Conservation (phyloP, 2,888 invertebrate species). For the Chloromyia formosa region DNA sequence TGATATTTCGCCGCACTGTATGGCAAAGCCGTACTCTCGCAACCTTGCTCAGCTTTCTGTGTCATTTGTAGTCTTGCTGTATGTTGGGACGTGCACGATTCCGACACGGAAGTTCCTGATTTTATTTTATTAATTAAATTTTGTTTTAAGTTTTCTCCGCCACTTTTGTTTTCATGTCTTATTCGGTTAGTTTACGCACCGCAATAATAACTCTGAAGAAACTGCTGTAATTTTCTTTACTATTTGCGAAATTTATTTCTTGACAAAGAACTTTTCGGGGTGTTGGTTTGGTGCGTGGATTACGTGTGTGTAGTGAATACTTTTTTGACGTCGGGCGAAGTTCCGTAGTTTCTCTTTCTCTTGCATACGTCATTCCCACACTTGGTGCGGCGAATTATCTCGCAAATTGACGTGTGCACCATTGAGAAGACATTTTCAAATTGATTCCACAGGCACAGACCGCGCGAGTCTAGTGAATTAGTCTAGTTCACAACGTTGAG, state of each 20-base stretch:
- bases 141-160: constrained; percentile 24
- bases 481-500: too few relatives aligned
- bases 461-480: constrained; percentile 6
- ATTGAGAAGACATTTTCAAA: not conserved
- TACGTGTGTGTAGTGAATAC: not conserved
- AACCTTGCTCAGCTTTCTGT: not conserved
- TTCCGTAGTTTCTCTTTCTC: constrained; percentile 3
- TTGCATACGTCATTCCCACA: not conserved
- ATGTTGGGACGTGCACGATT: constrained; percentile 22
- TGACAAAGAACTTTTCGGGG: not conserved
- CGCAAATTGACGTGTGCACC: constrained; percentile 29
- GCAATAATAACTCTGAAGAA: not conserved
- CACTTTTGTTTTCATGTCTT: not conserved
- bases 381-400: constrained; percentile 2
- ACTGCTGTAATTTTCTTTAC: not conserved
- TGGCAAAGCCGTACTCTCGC: too few relatives aligned
- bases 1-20: not conserved
- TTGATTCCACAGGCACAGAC: not conserved
- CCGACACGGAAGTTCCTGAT: not conserved
- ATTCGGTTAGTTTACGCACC: not conserved
- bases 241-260: not conserved
- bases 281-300: too few relatives aligned
- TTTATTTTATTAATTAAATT: constrained; percentile 31
- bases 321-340: not conserved
- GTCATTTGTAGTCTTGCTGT: constrained; percentile 37